Evolutionary conservation across 1,140 invertebrate species (phyloP).

Genomic region (Drosophila pectinifera): DNA sequence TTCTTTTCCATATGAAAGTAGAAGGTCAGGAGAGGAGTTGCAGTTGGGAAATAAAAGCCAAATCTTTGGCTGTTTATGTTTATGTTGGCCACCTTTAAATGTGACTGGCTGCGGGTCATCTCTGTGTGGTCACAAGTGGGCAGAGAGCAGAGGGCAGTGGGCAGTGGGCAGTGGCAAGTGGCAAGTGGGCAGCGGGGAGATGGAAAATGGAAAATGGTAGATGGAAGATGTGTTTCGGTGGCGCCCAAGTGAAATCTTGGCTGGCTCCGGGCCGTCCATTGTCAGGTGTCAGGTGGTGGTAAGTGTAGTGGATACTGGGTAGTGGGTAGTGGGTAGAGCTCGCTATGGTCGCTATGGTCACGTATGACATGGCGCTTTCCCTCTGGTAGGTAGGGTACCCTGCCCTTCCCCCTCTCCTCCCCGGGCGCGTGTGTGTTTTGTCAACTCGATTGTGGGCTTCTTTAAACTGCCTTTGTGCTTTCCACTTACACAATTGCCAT

Average conservation of each 20-base stretch:
- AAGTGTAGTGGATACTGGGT: too few relatives aligned
- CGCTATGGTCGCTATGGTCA: constrained; percentile 59
- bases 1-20: not conserved
- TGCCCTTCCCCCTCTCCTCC: not conserved
- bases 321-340: constrained; percentile 7
- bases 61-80: constrained; percentile 1
- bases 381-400: constrained; percentile 20
- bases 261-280: constrained; percentile 11
- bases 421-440: constrained; percentile 14
- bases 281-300: constrained; percentile 18
- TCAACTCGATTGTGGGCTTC: constrained; percentile 47
- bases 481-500: constrained; percentile 66
- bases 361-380: constrained; percentile 73
- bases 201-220: not conserved
- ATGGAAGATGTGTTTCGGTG: constrained; percentile 23
- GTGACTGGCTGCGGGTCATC: constrained; percentile 13
- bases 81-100: constrained; percentile 8
- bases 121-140: constrained; percentile 12
- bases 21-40: constrained; percentile 4
- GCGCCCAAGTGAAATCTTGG: constrained; percentile 34
- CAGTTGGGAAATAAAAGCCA: not conserved
- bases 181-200: constrained; percentile 17
- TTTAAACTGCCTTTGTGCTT: constrained; percentile 57
- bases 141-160: too few relatives aligned
- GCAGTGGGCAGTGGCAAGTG: too few relatives aligned